Evolutionary conservation across 2,797 vertebrate species (phyloP).

Genomic region (Malurus leucopterus): DNA sequence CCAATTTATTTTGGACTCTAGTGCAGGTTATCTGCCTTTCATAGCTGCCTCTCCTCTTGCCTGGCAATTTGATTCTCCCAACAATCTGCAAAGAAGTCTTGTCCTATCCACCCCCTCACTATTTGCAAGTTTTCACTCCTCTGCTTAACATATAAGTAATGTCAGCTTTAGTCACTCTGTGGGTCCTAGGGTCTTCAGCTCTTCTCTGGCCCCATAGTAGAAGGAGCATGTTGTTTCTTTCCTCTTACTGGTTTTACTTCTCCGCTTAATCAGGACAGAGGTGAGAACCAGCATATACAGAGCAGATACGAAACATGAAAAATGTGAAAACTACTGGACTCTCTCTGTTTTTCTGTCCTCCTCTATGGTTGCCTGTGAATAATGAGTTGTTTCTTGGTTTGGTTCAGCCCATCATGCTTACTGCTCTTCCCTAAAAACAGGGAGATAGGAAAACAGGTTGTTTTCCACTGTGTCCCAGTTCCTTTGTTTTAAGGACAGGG

Average conservation of each 20-base stretch:
- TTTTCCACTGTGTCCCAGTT: background rate
- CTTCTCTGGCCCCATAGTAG: background rate
- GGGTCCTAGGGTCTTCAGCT: background rate
- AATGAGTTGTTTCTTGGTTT: background rate
- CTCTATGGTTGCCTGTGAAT: background rate
- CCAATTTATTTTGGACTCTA: background rate
- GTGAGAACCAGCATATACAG: background rate
- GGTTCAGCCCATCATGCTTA: background rate
- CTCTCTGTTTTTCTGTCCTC: background rate
- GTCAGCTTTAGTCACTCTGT: background rate
- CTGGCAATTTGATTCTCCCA: background rate
- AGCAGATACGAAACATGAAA: background rate
- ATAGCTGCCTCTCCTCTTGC: background rate
- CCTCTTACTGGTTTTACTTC: background rate
- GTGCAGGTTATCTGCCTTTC: background rate
- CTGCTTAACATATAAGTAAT: background rate
- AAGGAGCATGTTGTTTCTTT: background rate
- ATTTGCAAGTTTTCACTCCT: background rate
- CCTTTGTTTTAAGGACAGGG: background rate
- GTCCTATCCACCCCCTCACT: background rate
- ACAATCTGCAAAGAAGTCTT: background rate
- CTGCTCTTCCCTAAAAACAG: background rate
- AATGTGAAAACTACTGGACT: background rate
- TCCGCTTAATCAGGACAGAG: background rate
- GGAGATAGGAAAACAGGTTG: background rate